Evolutionary conservation across 2,797 vertebrate species (phyloP).

Genomic region (Phoxinus dragarum): DNA sequence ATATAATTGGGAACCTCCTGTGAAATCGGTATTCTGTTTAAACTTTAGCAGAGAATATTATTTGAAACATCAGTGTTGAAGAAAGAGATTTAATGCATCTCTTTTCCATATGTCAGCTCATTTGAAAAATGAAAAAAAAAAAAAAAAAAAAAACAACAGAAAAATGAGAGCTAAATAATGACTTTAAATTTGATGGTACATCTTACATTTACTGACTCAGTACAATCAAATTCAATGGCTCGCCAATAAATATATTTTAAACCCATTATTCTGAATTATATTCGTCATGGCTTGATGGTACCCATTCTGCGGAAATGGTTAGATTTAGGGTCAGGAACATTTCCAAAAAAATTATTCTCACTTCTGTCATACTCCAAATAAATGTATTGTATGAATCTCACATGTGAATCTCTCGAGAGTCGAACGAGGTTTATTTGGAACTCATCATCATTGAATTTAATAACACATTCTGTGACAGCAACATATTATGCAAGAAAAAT

Average conservation of each 20-base stretch:
- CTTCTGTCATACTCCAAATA: background rate
- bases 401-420: background rate
- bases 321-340: background rate
- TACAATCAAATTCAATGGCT: background rate
- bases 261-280: slow-evolving; percentile 6
- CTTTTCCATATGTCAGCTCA: background rate
- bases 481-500: background rate
- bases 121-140: too few relatives aligned
- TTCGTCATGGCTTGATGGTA: background rate
- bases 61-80: slow-evolving; percentile 62
- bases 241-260: background rate
- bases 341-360: background rate
- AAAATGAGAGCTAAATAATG: background rate
- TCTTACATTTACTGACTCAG: background rate
- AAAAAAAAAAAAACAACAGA: background rate
- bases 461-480: background rate
- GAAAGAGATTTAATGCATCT: slow-evolving; percentile 41
- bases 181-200: background rate
- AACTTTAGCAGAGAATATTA: slow-evolving; percentile 30
- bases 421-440: background rate
- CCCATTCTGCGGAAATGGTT: background rate
- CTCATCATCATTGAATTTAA: background rate
- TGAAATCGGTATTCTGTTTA: slow-evolving; percentile 53
- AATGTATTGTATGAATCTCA: background rate
- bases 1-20: slow-evolving; percentile 74